Evolutionary conservation across 2,888 invertebrate genomes (phyloP).

Genomic region (Caenorhabditis angaria): DNA sequence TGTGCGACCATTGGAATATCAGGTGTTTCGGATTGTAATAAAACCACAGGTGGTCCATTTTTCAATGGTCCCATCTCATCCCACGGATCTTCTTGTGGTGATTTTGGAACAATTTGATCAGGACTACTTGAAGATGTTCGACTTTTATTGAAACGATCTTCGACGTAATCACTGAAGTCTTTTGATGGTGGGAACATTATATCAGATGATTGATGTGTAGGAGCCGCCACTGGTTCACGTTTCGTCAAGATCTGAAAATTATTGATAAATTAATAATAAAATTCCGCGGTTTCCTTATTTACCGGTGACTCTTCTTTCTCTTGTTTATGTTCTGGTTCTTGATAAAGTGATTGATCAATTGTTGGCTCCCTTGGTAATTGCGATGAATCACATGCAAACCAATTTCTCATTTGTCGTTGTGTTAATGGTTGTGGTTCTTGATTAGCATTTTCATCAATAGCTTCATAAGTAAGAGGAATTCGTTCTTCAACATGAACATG

Average conservation of each 20-base stretch:
- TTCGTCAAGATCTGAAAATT: slow-evolving; percentile 32
- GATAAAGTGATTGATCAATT: slow-evolving; percentile 32
- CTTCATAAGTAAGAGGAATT: slow-evolving; percentile 31
- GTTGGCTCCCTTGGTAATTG: slow-evolving; percentile 67
- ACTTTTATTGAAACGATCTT: slow-evolving; percentile 35
- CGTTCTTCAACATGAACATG: slow-evolving; percentile 34
- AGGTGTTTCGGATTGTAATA: slow-evolving; percentile 39
- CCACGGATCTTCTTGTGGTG: slow-evolving; percentile 38
- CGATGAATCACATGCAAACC: slow-evolving; percentile 68
- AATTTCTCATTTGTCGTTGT: slow-evolving; percentile 55
- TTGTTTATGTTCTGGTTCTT: slow-evolving; percentile 18
- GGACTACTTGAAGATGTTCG: slow-evolving; percentile 32
- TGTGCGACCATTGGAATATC: slow-evolving; percentile 24
- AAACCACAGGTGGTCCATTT: slow-evolving; percentile 26
- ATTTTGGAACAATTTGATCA: slow-evolving; percentile 22
- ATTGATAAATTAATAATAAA: not conserved
- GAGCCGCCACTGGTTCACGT: slow-evolving; percentile 20
- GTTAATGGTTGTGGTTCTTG: slow-evolving; percentile 41
- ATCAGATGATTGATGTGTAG: no score
- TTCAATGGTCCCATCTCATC: slow-evolving; percentile 18
- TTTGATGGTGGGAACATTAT: slow-evolving; percentile 35
- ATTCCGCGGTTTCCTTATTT: not conserved
- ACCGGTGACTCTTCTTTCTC: slow-evolving; percentile 39
- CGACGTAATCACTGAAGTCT: slow-evolving; percentile 36
- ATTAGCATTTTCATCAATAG: slow-evolving; percentile 31